phyloP scores from a whole-genome alignment of 35 echinoderm and acorn worm genomes.

The Anneissia japonica region DNA sequence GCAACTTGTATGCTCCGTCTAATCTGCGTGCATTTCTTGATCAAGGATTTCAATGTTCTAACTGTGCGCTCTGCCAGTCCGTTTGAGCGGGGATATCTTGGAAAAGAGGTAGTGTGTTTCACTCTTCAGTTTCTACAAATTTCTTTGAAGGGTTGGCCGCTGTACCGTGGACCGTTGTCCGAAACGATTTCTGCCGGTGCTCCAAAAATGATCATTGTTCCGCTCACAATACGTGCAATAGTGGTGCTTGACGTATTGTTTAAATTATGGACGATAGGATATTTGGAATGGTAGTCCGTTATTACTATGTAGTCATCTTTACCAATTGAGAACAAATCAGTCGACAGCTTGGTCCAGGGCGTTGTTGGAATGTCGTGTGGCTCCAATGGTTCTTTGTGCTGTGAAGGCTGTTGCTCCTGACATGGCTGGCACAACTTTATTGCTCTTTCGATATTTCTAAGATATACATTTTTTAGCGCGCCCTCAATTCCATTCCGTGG shows the following conservation, averaged over 20 bases:
- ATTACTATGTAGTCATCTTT: conserved; percentile 31
- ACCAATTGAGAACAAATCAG: conserved; percentile 16
- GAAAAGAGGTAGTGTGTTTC: conserved; percentile 50
- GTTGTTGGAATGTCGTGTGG: conserved; percentile 15
- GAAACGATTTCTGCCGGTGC: conserved; percentile 33
- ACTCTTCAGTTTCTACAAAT: conserved; percentile 42
- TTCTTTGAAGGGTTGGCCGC: conserved; percentile 33
- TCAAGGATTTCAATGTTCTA: conserved; percentile 40
- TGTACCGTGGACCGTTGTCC: conserved; percentile 54
- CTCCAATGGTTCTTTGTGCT: too few relatives aligned
- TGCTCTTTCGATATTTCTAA: too few relatives aligned
- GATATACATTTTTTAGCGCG: too few relatives aligned
- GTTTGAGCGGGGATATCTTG: conserved; percentile 50
- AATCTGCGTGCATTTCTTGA: conserved; percentile 52
- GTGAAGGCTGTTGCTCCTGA: too few relatives aligned
- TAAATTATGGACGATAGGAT: conserved; percentile 33
- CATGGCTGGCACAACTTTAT: too few relatives aligned
- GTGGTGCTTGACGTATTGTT: conserved; percentile 33
- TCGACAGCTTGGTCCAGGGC: conserved; percentile 52
- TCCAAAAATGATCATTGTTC: conserved; percentile 50
- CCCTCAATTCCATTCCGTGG: too few relatives aligned
- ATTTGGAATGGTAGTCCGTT: conserved; percentile 67
- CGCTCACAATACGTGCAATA: conserved; percentile 4
- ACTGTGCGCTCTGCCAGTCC: conserved; percentile 45
- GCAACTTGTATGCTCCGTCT: conserved; percentile 34